Base-by-base conservation (phyloP, 2,888 invertebrate species). In the Chaitophorus viminalis region DNA sequence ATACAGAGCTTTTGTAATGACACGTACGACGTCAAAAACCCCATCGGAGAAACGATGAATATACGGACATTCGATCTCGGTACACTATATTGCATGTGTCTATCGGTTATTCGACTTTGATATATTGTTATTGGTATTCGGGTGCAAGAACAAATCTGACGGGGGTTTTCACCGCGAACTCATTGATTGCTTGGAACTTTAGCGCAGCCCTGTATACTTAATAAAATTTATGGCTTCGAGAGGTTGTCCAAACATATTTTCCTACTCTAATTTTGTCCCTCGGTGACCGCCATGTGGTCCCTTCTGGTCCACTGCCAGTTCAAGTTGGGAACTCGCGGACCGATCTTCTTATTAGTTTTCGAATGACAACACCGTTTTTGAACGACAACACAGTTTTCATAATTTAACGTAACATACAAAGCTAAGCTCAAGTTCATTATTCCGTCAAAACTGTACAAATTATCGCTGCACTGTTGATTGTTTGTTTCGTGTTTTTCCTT, bases 181-280 rank as follows among this genome's bases (percentile, higher is more conserved):
- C 29, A 25, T 60, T 68, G 33, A 21, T 3, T 4, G 33, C 11
- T 70, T n/a, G 33, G 14, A 46, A 25, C 21, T 54, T 54, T 79
- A n/a, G 21, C 18, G 21, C 36, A 4, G 72, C 72, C 17, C 78
- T 86, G 85, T 85, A 85, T 85, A n/a, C n/a, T n/a, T n/a, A 85
- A 70, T 29, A 21, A 25, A 72, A 78, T 54, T 52, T 86, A 72
- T 86, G 86, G 87, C 81, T 87, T 87, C 87, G 52, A 60, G 87
- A 87, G 74, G 74, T 74, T 74, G 87, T 75, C 79, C 65, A 31
- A 87, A 74, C 72, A 87, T 87, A 87, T 87, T 87, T 74, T 81
- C 79, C 79, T 81, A 81, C 87, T 87, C 87, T 87, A 87, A 87
- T 87, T 87, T 81, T 81, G 87, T 87, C 87, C 74, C 81, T 75